Base-by-base conservation (phyloP, 2,797 vertebrate genomes). In the Fundulus diaphanus region DNA sequence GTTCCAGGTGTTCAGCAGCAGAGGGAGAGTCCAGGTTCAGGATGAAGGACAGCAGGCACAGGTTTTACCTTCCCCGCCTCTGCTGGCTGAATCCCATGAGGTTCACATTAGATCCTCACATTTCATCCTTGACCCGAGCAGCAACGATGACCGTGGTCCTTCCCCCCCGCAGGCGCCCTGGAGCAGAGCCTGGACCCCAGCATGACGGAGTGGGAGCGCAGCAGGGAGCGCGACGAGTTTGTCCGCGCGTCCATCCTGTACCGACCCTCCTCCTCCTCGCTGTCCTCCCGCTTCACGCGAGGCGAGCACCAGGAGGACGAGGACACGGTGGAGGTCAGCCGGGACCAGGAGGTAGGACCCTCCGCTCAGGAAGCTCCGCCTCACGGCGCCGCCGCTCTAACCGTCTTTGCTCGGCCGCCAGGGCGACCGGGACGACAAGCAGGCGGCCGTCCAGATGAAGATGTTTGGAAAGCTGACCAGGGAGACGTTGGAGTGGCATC, bases 391-490 rank as follows among this genome's bases (percentile, higher is more conserved):
- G 42, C 0, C 0, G 4, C 7, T 1, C 7, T 52, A 13, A 52
- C 11, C 51, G 5, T 37, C 44, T 29, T 27, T 2, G 22, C 73
- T 44, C 59, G 66, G 20, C 80, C 65, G 57, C 59, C 90, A 99
- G 98, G 95, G 94, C 24, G 95, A 97, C 15, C 13, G 91, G 22
- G 90, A 92, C 35, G 97, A 98, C 85, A 97, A 98, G 77, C 94
- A 96, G 78, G 92, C 95, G 0, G 98, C 97, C 1, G 97, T 97
- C 49, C 96, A 94, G 69, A 97, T 99, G 97, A 99, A 97, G 93
- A 97, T 98, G 97, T 99, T 99, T 74, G 98, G 98, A 44, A 96
- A 96, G 70, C 93, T 99, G 68, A 99, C 98, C 61, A 95, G 98
- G 90, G 97, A 99, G 77, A 94, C 82, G 0, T 96, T 97, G 37